A percentile compares a stretch with the other conserved stretches of the same genome.
Evolutionary conservation across 2,888 invertebrate species (phyloP).

Genomic region (Anodontia alba): DNA sequence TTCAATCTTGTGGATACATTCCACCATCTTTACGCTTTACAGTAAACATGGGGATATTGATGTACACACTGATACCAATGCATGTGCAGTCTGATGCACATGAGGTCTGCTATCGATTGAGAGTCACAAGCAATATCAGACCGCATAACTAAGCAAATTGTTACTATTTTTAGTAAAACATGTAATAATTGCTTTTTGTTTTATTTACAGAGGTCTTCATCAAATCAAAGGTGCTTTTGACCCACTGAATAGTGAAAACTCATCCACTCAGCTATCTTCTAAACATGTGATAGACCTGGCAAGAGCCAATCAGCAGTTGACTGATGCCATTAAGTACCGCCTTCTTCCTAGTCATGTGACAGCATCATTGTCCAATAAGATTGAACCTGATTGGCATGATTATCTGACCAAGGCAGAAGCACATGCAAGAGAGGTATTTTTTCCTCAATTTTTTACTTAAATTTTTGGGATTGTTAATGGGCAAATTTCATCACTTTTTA

Average conservation of each 20-base stretch:
- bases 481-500: no score
- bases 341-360: constrained; percentile 84
- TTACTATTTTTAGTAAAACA: no score
- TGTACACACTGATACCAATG: no score
- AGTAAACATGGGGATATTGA: no score
- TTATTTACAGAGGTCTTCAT: constrained; percentile 84
- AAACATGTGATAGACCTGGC: constrained; percentile 88
- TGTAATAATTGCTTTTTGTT: no score
- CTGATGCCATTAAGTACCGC: constrained; percentile 87
- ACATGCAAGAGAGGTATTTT: constrained; percentile 78
- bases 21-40: no score
- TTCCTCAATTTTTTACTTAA: no score
- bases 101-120: no score
- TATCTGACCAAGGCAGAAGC: constrained; percentile 80
- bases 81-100: no score
- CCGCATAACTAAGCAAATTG: no score
- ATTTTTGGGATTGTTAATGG: background rate
- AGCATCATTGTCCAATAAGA: constrained; percentile 54
- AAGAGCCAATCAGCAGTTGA: constrained; percentile 88
- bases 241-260: constrained; percentile 81
- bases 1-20: no score
- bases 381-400: constrained; percentile 69
- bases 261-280: constrained; percentile 63
- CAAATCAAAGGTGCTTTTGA: constrained; percentile 87
- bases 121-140: no score